A percentile compares a stretch with the other conserved stretches of the same genome.
These are phyloP conservation scores for Alloplasta piceator DNA, from an alignment of 2,888 invertebrate species.

Conservation along the genomic window DNA sequence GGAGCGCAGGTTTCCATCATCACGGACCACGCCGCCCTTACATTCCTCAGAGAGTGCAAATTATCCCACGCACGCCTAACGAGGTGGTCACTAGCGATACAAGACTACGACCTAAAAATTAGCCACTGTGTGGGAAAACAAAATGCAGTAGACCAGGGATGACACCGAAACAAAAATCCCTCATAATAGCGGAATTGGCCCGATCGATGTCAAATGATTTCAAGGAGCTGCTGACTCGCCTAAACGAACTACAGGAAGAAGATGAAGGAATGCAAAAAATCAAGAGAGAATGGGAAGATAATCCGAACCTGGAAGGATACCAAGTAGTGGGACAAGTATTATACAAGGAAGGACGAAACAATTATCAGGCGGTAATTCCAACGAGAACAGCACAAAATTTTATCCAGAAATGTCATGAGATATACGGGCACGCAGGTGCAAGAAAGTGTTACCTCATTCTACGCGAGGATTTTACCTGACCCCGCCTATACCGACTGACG, in stretches of 20 bases:
- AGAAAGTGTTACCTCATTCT: constrained; percentile 7
- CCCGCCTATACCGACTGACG: not conserved
- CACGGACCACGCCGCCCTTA: constrained; percentile 73
- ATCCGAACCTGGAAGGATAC: not conserved
- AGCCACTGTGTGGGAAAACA: too few species aligned
- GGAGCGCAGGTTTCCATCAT: constrained; percentile 65
- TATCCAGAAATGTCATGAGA: not conserved
- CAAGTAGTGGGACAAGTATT: not conserved
- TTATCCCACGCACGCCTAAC: constrained; percentile 68
- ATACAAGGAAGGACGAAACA: not conserved
- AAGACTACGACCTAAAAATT: constrained; percentile 70
- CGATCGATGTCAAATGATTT: not conserved
- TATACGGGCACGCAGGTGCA: constrained; percentile 14
- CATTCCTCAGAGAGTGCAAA: constrained; percentile 70
- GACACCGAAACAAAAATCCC: too few species aligned
- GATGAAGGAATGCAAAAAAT: not conserved
- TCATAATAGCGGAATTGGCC: not conserved
- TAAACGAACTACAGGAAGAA: not conserved
- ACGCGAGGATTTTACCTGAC: not conserved
- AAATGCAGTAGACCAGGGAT: too few species aligned
- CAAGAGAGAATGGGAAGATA: not conserved
- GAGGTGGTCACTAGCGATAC: constrained; percentile 71
- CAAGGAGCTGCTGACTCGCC: not conserved
- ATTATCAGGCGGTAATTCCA: not conserved
- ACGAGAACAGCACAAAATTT: not conserved